Base-by-base conservation (phyloP, 2,888 invertebrate genomes). In the Drosophila tanythrix region DNA sequence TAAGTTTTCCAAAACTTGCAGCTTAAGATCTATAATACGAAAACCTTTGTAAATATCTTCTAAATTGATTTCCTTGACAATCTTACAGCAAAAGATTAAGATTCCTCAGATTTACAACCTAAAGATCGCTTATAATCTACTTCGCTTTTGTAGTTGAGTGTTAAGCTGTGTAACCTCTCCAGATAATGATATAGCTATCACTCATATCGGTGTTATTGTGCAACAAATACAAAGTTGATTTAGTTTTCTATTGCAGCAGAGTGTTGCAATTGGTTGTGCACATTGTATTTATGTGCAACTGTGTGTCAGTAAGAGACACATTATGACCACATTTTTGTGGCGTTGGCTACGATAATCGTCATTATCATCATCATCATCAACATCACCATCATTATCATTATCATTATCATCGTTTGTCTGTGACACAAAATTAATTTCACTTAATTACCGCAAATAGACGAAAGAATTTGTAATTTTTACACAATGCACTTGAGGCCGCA, bases 361-460 rank as follows among this genome's bases (percentile, higher is more conserved):
- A 46, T 27, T 35, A 13, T 29, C 29, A 46, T 43, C 46, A n/a
- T 50, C 60, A 33, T 33, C 29, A 29, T 21, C 62, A 51, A 13
- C 48, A 25, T 33, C 27, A 5, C 8, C 3, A 36, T n/a, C 58
- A 15, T 21, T n/a, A 11, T 31, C 8, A 31, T 27, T 25, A 38
- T 38, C 15, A 11, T 33, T 15, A n/a, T 7, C 25, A 10, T 33
- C 43, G 56, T n/a, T 31, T 21, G 70, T 40, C 52, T 78, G 72
- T 73, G 76, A 61, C 77, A 74, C 61, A 75, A 67, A 79, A 69
- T 73, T 72, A 80, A 87, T 85, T 89, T 80, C 64, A 80, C 60
- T 88, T 89, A 88, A 88, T 88, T 87, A 83, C 57, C 67, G 66
- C 81, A 82, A 89, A 82, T 78, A 76, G 81, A 81, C 85, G 66